phyloP scores from a whole-genome alignment of 2,888 invertebrate species.

The Aphelenchoides bicaudatus region DNA sequence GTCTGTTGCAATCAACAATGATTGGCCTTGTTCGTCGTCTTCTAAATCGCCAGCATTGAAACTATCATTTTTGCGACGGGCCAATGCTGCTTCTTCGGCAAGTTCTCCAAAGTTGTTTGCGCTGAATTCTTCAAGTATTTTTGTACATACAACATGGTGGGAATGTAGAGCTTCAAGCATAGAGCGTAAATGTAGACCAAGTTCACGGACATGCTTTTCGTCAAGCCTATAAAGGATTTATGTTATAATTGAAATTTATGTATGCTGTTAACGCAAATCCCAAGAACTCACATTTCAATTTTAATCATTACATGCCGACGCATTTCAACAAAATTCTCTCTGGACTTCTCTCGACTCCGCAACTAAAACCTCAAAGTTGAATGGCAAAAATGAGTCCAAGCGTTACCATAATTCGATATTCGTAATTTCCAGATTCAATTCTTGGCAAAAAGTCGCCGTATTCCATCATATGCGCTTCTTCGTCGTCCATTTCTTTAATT shows the following conservation, averaged over 20 bases:
- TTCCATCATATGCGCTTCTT: slow-evolving; percentile 63
- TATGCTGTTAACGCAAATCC: no score
- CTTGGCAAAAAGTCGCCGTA: slow-evolving; percentile 78
- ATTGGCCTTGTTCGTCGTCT: slow-evolving; percentile 1
- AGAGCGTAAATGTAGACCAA: slow-evolving; percentile 73
- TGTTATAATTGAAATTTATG: no score
- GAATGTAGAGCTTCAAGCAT: slow-evolving; percentile 77
- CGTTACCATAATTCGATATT: slow-evolving; percentile 71
- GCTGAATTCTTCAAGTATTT: slow-evolving; percentile 12
- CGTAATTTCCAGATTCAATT: slow-evolving; percentile 98
- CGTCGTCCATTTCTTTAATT: slow-evolving; percentile 99
- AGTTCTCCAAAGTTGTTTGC: no score
- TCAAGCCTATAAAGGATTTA: no score
- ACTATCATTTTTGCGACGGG: not conserved
- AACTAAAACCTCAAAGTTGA: slow-evolving; percentile 72
- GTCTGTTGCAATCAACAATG: not conserved
- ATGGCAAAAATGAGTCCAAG: not conserved
- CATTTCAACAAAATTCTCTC: slow-evolving; percentile 75
- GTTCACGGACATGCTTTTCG: slow-evolving; percentile 92
- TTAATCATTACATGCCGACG: slow-evolving; percentile 79
- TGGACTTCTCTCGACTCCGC: slow-evolving; percentile 89
- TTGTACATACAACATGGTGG: not conserved
- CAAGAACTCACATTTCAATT: slow-evolving; percentile 86
- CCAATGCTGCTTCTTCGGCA: not conserved
- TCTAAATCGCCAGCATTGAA: not conserved